Conservation (phyloP, 2,797 vertebrate species). For the Muscicapa striata region DNA sequence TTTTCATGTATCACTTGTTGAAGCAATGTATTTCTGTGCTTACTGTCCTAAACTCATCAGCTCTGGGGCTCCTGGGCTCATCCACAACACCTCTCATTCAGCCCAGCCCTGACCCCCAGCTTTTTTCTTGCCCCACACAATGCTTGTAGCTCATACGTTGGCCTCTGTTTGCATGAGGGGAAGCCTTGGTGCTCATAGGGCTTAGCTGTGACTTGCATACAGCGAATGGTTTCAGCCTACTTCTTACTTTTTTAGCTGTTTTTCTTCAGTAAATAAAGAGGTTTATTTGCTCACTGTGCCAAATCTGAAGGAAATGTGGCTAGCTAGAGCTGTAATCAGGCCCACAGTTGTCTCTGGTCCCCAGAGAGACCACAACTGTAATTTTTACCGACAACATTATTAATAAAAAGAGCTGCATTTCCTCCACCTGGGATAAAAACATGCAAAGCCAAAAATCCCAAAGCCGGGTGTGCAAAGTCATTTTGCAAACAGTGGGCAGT, state of each 20-base stretch:
- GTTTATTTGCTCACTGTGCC: background rate
- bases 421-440: background rate
- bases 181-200: accelerated
- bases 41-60: background rate
- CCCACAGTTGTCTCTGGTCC: background rate
- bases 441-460: background rate
- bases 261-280: background rate
- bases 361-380: background rate
- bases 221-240: background rate
- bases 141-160: background rate
- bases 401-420: background rate
- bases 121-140: background rate
- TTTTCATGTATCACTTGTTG: background rate
- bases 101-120: background rate
- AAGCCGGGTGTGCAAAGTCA: background rate
- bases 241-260: background rate
- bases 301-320: background rate
- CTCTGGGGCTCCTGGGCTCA: background rate
- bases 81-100: background rate
- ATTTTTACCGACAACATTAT: background rate
- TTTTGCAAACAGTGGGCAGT: background rate
- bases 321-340: background rate
- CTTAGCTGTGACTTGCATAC: background rate
- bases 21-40: background rate
- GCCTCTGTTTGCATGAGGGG: background rate